Evolutionary conservation across 2,113 vertebrate genomes (phyloP).

Genomic region (Gyps fulvus): DNA sequence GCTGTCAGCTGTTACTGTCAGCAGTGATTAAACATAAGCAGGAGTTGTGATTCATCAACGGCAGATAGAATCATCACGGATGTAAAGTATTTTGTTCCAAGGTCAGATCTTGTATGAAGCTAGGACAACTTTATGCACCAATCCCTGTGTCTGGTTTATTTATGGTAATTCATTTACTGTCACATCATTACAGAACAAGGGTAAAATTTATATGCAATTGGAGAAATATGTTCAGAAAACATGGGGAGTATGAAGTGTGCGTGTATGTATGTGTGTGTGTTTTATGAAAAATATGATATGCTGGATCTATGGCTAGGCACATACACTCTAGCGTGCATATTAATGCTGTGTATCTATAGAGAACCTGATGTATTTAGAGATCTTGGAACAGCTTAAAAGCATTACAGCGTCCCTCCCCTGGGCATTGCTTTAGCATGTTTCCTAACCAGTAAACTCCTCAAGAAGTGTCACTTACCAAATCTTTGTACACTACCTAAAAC

Average conservation of each 20-base stretch:
- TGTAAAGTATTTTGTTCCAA: constrained; percentile 62
- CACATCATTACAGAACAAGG: constrained; percentile 30
- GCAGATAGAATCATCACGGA: constrained; percentile 63
- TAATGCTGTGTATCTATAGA: background rate
- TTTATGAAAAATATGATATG: background rate
- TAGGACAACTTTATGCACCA: constrained; percentile 44
- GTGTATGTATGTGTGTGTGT: background rate
- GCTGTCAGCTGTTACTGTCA: constrained; percentile 71
- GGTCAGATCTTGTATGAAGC: constrained; percentile 60
- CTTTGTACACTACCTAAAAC: background rate
- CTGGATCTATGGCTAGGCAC: background rate
- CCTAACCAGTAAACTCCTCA: background rate
- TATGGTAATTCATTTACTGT: constrained; percentile 55
- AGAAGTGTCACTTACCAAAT: background rate
- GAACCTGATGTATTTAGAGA: background rate
- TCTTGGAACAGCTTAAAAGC: background rate
- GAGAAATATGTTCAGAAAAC: constrained; percentile 17
- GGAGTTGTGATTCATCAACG: constrained; percentile 69
- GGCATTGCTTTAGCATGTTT: background rate
- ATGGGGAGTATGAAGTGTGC: background rate
- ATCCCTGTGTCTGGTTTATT: constrained; percentile 40
- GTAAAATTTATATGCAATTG: constrained; percentile 13
- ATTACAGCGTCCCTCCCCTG: background rate
- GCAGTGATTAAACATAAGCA: constrained; percentile 74
- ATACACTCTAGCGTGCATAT: background rate